Conservation (phyloP, 2,888 invertebrate species). For the Hypercompe scribonia region DNA sequence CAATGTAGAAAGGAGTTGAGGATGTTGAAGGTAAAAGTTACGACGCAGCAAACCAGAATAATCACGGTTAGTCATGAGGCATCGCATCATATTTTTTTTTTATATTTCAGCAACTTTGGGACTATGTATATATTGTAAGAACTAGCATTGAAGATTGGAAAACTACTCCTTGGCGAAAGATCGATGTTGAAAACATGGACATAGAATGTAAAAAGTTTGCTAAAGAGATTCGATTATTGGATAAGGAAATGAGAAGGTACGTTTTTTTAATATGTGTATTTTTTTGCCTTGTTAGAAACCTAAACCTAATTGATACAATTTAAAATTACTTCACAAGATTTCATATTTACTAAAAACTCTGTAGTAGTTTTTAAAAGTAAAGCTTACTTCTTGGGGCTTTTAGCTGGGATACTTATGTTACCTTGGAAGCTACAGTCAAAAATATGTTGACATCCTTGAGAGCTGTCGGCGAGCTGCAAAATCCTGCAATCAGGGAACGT, state of each 20-base stretch:
- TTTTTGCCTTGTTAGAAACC: not conserved
- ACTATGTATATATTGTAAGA: slow-evolving; percentile 95
- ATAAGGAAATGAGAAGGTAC: slow-evolving; percentile 97
- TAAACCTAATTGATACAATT: not conserved
- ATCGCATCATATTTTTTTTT: not conserved
- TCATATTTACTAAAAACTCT: not conserved
- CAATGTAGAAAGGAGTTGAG: slow-evolving; percentile 96
- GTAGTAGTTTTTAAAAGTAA: not conserved
- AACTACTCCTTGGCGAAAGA: slow-evolving; percentile 98
- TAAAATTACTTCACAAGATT: not conserved
- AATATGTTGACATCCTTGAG: slow-evolving; percentile 98
- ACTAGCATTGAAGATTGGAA: slow-evolving; percentile 99
- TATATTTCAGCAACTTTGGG: slow-evolving; percentile 94
- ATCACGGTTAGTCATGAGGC: not conserved
- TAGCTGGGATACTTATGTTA: slow-evolving; percentile 95
- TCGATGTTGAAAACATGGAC: slow-evolving; percentile 99
- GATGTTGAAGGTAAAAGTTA: slow-evolving; percentile 92
- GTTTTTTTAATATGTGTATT: not conserved
- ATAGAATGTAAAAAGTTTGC: slow-evolving; percentile 99
- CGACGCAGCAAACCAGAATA: not conserved
- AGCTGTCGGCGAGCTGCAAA: slow-evolving; percentile 98
- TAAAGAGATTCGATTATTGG: slow-evolving; percentile 95
- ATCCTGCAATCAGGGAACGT: slow-evolving; percentile 97
- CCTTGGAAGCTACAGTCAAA: slow-evolving; percentile 96
- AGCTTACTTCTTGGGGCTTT: slow-evolving; percentile 22